Percentiles rank a stretch among this genome's conserved stretches.
Evolutionary conservation across 2,888 invertebrate species (phyloP).

Genomic region (Bellardia pandia): DNA sequence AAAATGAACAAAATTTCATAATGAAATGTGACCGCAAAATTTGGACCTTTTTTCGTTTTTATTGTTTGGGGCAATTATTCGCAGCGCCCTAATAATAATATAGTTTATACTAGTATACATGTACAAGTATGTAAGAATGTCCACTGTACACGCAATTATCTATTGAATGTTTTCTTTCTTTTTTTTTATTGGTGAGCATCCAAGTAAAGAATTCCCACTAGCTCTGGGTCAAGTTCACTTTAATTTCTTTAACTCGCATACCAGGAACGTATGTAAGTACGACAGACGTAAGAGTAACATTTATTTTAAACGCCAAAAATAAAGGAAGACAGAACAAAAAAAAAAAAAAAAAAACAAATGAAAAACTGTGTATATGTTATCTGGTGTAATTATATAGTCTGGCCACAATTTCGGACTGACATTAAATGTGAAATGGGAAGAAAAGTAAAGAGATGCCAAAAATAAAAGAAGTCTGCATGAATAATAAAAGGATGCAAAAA

Average conservation of each 20-base stretch:
- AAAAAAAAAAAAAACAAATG: not conserved
- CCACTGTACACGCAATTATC: slow-evolving; percentile 42
- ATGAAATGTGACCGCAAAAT: too few species aligned
- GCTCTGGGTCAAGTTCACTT: slow-evolving; percentile 73
- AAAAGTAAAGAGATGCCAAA: slow-evolving; percentile 33
- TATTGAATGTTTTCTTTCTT: not conserved
- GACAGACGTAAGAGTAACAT: slow-evolving; percentile 43
- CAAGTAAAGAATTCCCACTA: slow-evolving; percentile 61
- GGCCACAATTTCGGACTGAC: slow-evolving; percentile 63
- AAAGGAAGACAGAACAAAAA: not conserved
- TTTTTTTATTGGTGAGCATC: not conserved
- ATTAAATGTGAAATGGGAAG: slow-evolving; percentile 63
- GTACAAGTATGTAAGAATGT: not conserved
- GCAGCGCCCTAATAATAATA: too few species aligned
- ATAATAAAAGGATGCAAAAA: slow-evolving; percentile 54
- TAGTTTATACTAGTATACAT: too few species aligned
- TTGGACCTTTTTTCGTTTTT: too few species aligned
- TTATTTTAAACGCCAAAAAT: slow-evolving; percentile 20
- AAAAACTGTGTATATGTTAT: slow-evolving; percentile 19
- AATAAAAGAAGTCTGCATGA: not conserved
- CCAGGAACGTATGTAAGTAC: slow-evolving; percentile 28
- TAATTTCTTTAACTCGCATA: slow-evolving; percentile 51
- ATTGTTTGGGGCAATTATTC: too few species aligned
- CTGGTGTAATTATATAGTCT: slow-evolving; percentile 72
- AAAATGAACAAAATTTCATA: too few species aligned